Base-by-base conservation (phyloP, 2,113 vertebrate species). In the Pituophis catenifer region DNA sequence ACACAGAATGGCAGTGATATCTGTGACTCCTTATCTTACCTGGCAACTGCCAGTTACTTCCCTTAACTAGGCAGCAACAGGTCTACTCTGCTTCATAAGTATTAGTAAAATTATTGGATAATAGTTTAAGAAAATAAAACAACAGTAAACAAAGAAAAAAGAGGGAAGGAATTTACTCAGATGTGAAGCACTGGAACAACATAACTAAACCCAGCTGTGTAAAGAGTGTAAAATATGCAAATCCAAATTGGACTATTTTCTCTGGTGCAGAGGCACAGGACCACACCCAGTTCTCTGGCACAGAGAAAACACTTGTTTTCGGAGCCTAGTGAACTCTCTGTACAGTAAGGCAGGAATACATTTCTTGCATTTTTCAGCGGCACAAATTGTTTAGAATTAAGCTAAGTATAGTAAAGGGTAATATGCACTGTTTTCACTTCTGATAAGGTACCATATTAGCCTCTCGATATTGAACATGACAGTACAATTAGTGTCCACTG, bases 301-400 rank as follows among this genome's bases (percentile, higher is more conserved):
- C 8, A 15, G 57, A 90, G 21, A 58, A 90, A 62, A 48, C 23
- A 59, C 33, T 89, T 62, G 33, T 50, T 90, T 90, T 50, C 13
- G 48, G 5, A 44, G 1, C 23, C 19, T 57, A 58, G 10, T 38
- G 17, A 88, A 33, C 53, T 95, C 90, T 65, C 92, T 94, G 89
- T 8, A 70, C 81, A 93, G 93, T 50, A 95, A 92, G 59, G 48
- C 21, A 94, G 94, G 23, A 6, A 91, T 88, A 85, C 26, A 11
- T 0, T 93, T 96, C 90, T 29, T 75, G 93, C 26, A 17, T 90
- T 95, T 95, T 96, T 92, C 24, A 90, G 70, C 58, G 57, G 91
- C 55, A 15, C 4, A 44, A 26, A 29, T 92, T 3, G 87, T 26
- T 92, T 88, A 44, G 62, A 15, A 81, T 33, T 7, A 0, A 50